Conservation (phyloP, 2,797 vertebrate genomes). For the Emydoidea blandingii region DNA sequence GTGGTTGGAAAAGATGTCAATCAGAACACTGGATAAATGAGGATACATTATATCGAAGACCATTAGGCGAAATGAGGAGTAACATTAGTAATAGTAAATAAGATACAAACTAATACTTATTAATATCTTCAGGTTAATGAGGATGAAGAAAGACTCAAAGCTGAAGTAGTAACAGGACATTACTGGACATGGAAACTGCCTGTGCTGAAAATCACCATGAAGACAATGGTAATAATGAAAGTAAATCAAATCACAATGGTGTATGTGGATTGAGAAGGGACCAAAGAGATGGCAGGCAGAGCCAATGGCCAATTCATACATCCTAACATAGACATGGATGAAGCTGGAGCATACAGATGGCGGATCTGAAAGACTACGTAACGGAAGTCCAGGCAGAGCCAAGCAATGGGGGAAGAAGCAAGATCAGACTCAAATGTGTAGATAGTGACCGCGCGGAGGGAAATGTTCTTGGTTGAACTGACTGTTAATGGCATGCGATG, state of each 20-base stretch:
- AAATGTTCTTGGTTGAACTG: not conserved
- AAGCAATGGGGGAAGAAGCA: not conserved
- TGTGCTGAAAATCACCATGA: not conserved
- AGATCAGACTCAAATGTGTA: not conserved
- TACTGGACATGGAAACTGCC: not conserved
- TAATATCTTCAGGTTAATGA: not conserved
- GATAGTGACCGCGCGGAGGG: not conserved
- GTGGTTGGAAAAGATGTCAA: constrained; percentile 1
- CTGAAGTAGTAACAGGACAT: accelerated
- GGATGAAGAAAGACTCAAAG: not conserved
- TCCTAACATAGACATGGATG: accelerated
- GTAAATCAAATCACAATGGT: not conserved
- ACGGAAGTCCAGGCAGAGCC: not conserved
- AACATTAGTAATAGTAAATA: accelerated
- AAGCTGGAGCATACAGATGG: accelerated
- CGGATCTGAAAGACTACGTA: not conserved
- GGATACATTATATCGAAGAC: not conserved
- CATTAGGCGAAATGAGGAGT: not conserved
- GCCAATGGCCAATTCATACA: not conserved
- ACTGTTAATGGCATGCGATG: accelerated
- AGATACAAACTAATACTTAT: not conserved
- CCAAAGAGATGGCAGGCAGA: not conserved
- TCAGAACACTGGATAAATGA: not conserved
- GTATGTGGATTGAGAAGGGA: not conserved
- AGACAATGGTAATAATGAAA: not conserved